Evolutionary conservation across 2,797 vertebrate genomes (phyloP).

Genomic region (Spondyliosoma cantharus): DNA sequence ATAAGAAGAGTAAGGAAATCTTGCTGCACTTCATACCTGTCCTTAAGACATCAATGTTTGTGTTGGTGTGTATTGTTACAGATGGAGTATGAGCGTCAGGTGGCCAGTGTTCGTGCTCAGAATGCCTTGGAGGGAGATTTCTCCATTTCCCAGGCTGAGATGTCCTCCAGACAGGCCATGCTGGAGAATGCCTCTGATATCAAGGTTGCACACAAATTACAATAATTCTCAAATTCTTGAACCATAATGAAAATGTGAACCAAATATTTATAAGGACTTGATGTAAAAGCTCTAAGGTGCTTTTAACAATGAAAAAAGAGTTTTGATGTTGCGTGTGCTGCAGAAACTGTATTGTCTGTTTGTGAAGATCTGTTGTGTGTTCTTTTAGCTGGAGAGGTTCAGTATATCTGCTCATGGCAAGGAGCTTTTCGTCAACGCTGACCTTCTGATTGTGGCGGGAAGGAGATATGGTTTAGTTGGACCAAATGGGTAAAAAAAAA

Average conservation of each 20-base stretch:
- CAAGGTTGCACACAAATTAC: constrained; percentile 83
- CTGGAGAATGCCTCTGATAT: constrained; percentile 95
- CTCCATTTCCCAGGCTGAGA: constrained; percentile 92
- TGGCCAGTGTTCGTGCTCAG: constrained; percentile 88
- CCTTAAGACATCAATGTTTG: background rate
- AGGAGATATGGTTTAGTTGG: constrained; percentile 95
- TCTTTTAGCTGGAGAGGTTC: constrained; percentile 91
- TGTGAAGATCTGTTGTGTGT: background rate
- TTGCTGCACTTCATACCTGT: background rate
- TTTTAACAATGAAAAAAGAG: no score
- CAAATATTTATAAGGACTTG: background rate
- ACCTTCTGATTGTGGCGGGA: constrained; percentile 92
- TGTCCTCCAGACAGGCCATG: constrained; percentile 95
- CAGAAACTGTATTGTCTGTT: background rate
- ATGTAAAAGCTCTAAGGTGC: no score
- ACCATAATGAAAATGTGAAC: background rate
- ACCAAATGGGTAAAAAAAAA: constrained; percentile 89
- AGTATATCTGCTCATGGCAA: constrained; percentile 97
- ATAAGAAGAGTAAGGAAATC: background rate
- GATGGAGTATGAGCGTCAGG: constrained; percentile 91
- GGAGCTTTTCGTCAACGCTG: constrained; percentile 93
- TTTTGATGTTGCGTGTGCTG: background rate
- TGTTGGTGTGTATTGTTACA: constrained; percentile 54
- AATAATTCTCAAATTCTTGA: background rate
- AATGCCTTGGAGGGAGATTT: constrained; percentile 91